Evolutionary conservation across 2,113 vertebrate species (phyloP).

Genomic region (Lasiurus cinereus): DNA sequence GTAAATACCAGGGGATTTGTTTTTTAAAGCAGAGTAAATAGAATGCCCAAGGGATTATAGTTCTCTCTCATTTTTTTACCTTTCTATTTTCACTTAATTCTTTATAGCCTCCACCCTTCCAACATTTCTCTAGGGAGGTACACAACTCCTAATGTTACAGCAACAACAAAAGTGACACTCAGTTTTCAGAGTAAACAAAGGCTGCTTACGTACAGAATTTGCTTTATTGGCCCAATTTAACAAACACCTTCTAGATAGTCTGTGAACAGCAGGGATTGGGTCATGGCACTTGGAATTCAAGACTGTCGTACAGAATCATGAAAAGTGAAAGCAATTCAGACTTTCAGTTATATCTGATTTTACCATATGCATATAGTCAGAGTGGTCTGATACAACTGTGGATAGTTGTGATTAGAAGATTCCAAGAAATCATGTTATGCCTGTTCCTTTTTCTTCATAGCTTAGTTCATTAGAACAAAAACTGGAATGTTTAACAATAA

Average conservation of each 20-base stretch:
- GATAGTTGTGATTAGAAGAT: neutral
- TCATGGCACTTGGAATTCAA: neutral
- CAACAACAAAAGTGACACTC: slow-evolving; percentile 70
- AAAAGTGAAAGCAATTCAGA: neutral
- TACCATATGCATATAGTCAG: neutral
- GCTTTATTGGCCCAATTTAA: slow-evolving; percentile 58
- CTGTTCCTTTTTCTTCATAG: neutral
- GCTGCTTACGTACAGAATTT: slow-evolving; percentile 63
- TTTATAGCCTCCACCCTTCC: slow-evolving; percentile 31
- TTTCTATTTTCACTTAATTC: slow-evolving; percentile 72
- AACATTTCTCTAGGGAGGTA: slow-evolving; percentile 74
- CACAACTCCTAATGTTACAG: slow-evolving; percentile 66
- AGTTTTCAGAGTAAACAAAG: slow-evolving; percentile 68
- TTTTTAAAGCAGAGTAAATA: slow-evolving; percentile 77
- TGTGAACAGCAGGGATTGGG: neutral
- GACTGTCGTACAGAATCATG: neutral
- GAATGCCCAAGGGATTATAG: slow-evolving; percentile 64
- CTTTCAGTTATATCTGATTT: neutral
- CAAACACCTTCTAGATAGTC: neutral
- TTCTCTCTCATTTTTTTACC: slow-evolving; percentile 72
- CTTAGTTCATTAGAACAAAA: neutral
- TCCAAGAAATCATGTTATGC: neutral
- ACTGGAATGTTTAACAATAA: neutral
- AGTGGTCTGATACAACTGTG: neutral
- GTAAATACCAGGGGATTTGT: slow-evolving; percentile 62